phyloP scores from a whole-genome alignment of 2,888 invertebrate species.

The Lasioglossum morio region DNA sequence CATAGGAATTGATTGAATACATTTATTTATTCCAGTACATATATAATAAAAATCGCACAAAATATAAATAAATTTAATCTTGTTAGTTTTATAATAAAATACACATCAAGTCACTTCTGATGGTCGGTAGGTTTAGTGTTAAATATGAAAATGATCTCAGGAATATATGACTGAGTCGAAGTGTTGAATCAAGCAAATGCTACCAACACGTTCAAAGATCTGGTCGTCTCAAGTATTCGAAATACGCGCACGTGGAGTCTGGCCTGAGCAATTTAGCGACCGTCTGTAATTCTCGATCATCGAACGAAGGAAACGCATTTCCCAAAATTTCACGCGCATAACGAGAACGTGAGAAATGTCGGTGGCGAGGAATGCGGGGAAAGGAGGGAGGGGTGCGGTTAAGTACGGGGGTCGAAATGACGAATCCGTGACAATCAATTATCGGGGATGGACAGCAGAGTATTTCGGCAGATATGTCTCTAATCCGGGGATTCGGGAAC shows the following conservation, averaged over 20 bases:
- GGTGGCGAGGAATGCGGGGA: neutral
- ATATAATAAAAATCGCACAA: too few relatives aligned
- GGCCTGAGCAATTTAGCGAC: neutral
- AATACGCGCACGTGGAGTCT: neutral
- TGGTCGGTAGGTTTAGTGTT: too few relatives aligned
- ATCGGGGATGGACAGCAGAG: constrained; percentile 58
- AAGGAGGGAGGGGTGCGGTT: neutral
- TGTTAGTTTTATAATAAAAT: too few relatives aligned
- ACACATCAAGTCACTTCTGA: too few relatives aligned
- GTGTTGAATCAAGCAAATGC: too few relatives aligned
- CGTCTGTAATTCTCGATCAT: neutral
- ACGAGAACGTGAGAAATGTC: constrained; percentile 4
- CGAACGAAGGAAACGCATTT: neutral
- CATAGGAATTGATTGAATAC: too few relatives aligned
- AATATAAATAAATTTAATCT: too few relatives aligned
- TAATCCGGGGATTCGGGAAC: constrained; percentile 64
- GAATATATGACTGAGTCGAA: too few relatives aligned
- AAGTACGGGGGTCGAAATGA: constrained; percentile 64
- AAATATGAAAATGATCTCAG: too few relatives aligned
- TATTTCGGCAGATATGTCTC: constrained; percentile 39
- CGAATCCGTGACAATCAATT: constrained; percentile 80
- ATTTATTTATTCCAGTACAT: too few relatives aligned
- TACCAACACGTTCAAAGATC: neutral
- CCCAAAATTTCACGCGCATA: constrained; percentile 4
- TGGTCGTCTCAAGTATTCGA: neutral